phyloP scores from a whole-genome alignment of 23 tunicate genomes.

The Styela clava region DNA sequence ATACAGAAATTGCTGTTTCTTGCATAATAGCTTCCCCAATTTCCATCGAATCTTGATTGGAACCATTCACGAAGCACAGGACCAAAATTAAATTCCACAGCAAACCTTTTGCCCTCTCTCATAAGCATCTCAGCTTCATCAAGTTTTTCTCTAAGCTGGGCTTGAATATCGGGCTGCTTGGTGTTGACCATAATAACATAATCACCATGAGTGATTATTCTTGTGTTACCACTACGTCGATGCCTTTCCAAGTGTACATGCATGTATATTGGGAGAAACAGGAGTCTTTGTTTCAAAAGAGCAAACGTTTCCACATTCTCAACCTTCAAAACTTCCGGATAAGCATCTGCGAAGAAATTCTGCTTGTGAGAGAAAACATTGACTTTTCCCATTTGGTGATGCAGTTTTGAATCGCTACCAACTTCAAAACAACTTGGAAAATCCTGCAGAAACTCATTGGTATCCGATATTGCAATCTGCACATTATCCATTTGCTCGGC shows the following conservation, averaged over 20 bases:
- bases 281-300: conserved; percentile 56
- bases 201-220: conserved; percentile 66
- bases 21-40: conserved; percentile 48
- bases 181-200: conserved; percentile 61
- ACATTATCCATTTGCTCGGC: conserved; percentile 22
- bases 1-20: conserved; percentile 68
- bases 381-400: conserved; percentile 64
- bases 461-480: conserved; percentile 32
- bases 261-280: conserved; percentile 57
- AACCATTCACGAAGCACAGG: conserved; percentile 68
- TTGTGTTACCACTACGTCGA: conserved; percentile 59
- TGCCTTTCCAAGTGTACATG: conserved; percentile 51
- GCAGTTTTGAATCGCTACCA: conserved; percentile 65
- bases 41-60: conserved; percentile 39
- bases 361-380: conserved; percentile 64
- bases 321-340: conserved; percentile 41
- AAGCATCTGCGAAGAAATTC: conserved; percentile 64
- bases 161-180: conserved; percentile 43
- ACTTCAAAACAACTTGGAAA: conserved; percentile 55
- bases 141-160: conserved; percentile 39
- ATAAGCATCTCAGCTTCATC: conserved; percentile 38
- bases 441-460: conserved; percentile 52
- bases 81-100: conserved; percentile 62
- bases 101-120: conserved; percentile 52
- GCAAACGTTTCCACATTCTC: conserved; percentile 57